These are phyloP conservation scores for Acanthurus lineatus DNA, from an alignment of 2,797 vertebrate species.

Conservation along the genomic window DNA sequence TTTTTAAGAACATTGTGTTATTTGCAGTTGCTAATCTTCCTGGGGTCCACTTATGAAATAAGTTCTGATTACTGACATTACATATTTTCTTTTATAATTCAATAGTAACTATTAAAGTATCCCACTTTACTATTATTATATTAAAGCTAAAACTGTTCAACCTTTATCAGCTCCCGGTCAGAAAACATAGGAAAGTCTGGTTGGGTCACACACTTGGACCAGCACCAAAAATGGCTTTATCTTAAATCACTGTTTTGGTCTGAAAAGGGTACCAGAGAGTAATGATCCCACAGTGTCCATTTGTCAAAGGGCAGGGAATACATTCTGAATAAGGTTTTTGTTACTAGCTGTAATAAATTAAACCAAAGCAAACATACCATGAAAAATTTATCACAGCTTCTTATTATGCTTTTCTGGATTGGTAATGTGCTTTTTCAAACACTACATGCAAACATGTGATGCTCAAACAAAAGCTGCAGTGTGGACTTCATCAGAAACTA, in stretches of 20 bases:
- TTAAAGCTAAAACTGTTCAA: not conserved
- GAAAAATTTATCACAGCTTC: slow-evolving; percentile 38
- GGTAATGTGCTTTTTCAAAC: slow-evolving; percentile 44
- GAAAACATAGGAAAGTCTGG: not conserved
- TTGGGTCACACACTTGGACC: not conserved
- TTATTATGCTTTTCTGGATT: slow-evolving; percentile 41
- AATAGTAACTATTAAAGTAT: not conserved
- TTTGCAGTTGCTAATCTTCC: not conserved
- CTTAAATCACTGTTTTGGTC: slow-evolving; percentile 19
- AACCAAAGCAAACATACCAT: slow-evolving; percentile 57
- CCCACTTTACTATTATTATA: not conserved
- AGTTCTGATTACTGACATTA: not conserved
- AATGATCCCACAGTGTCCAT: slow-evolving; percentile 36
- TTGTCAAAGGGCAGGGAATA: slow-evolving; percentile 4
- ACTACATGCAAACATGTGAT: slow-evolving; percentile 57
- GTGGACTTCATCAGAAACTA: slow-evolving; percentile 27
- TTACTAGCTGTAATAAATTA: slow-evolving; percentile 31
- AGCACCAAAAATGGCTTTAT: slow-evolving; percentile 35
- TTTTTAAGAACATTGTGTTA: too few relatives aligned
- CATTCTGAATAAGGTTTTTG: slow-evolving; percentile 62
- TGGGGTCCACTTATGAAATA: not conserved
- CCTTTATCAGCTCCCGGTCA: not conserved
- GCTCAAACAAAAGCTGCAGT: slow-evolving; percentile 61
- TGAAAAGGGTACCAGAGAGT: slow-evolving; percentile 10
- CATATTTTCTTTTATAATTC: not conserved